Base-by-base conservation (phyloP, 2,113 vertebrate species). In the Pycnonotus jocosus region DNA sequence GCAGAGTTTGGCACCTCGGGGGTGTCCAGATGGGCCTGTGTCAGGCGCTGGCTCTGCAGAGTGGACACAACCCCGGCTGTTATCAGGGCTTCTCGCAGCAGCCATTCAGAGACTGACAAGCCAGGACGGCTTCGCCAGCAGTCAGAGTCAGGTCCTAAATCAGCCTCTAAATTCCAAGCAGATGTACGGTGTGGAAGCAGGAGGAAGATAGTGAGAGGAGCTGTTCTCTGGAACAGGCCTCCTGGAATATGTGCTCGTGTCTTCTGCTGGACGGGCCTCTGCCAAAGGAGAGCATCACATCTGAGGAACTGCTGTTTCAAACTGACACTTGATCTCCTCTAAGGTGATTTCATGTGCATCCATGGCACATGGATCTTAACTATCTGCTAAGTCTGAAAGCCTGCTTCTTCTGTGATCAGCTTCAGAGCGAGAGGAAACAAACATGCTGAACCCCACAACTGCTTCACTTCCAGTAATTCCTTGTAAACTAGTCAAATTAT, bases 111-210 rank as follows among this genome's bases (percentile, higher is more conserved):
- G 51, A 72, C 65, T 88, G 82, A 93, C 88, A 70, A 88, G 58
- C 20, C 62, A 40, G 71, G 69, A 57, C 0, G 11, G 48, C 66
- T 87, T 81, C 0, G 5, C 69, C 50, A 56, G 85, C 23, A 95
- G 86, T 85, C 82, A 90, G 78, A 90, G 68, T 35, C 33, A 80
- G 82, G 72, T 78, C 86, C 54, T 83, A 53, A 92, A 90, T 88
- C 90, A 86, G 54, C 85, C 61, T 64, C 78, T 58, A 69, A 86
- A 92, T 88, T 92, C 85, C 76, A 74, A 93, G 87, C 92, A 93
- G 77, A 86, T 88, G 85, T 50, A 80, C 54, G 88, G 85, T 35
- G 44, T 3, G 19, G 60, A 93, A 91, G 76, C 31, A 72, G 72
- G 38, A 81, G 81, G 72, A 91, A 78, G 70, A 77, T 12, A 62